phyloP scores from a whole-genome alignment of 1,140 invertebrate genomes.

The Halictus rubicundus region DNA sequence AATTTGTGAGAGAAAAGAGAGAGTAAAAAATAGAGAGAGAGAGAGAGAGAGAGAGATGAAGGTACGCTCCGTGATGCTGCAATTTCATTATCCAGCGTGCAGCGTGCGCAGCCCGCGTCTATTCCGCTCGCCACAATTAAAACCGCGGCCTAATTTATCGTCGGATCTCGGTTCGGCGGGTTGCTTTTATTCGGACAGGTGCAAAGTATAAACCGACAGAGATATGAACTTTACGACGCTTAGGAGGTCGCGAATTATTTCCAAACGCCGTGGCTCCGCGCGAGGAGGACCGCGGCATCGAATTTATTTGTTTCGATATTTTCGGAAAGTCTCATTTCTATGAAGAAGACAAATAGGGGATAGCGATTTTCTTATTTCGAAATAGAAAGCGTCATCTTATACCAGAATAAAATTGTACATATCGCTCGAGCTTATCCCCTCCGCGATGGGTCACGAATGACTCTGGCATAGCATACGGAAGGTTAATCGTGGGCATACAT shows the following conservation, averaged over 20 bases:
- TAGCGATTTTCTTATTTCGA: too few species aligned
- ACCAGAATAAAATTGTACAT: too few species aligned
- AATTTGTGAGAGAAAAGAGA: background rate
- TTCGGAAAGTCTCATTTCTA: too few species aligned
- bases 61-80: background rate
- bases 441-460: too few species aligned
- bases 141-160: constrained; percentile 25
- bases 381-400: too few species aligned
- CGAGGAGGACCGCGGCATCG: too few species aligned
- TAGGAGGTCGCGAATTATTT: constrained; percentile 2
- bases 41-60: background rate
- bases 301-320: background rate
- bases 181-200: constrained; percentile 4
- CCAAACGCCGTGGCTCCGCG: background rate
- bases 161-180: too few species aligned
- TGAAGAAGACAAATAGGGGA: too few species aligned
- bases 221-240: background rate
- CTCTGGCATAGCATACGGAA: too few species aligned
- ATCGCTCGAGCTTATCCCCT: too few species aligned
- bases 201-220: background rate
- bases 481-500: background rate
- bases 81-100: constrained; percentile 15
- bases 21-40: too few species aligned
- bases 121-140: background rate
- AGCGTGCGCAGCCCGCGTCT: background rate